Evolutionary conservation across 1,140 invertebrate genomes (phyloP), one percentile per base, ranked within the genome.

Genomic region (Carposina sasakii): DNA sequence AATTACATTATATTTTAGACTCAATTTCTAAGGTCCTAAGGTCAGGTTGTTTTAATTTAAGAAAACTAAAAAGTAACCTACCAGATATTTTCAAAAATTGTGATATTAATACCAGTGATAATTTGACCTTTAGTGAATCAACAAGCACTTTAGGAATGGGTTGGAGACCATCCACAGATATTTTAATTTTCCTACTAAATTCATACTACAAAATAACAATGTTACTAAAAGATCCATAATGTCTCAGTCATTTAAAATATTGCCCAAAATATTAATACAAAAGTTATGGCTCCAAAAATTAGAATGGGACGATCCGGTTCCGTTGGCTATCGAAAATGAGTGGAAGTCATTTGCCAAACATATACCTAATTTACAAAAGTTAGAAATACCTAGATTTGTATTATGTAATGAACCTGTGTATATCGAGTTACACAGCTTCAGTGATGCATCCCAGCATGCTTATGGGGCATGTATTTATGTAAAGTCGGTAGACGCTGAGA

Each of bases 191-290:
- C 9, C 36, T 39, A 39, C 13, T 33, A 6, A 39, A 13, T 4
- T 13, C n/a, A 8, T 13, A 8, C n/a, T 8, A 4, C 3, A 5
- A 4, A 10, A 4, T 10, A 31, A 24, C 31, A n/a, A n/a, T n/a
- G n/a, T 28, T 6, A n/a, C 36, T 39, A 67, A 64, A 54, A 15
- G 52, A 16, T 13, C 21, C 12, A 54, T 67, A 51, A 34, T 68
- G 9, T 63, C 60, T 8, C 24, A 26, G 15, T 52, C 54, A 16
- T 24, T 55, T 12, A 26, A 51, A 42, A 54, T 68, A 15, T 87
- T 71, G 10, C 60, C 60, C n/a, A 86, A 86, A 60, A 62, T 76
- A 5, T 51, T 85, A 6, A 43, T 86, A 12, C 82, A 86, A 67
- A 33, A 64, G 30, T 19, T 85, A 6, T 81, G 79, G 75, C 20